Evolutionary conservation across 1,140 invertebrate species (phyloP).

Genomic region (Aphelenchoides fujianensis): DNA sequence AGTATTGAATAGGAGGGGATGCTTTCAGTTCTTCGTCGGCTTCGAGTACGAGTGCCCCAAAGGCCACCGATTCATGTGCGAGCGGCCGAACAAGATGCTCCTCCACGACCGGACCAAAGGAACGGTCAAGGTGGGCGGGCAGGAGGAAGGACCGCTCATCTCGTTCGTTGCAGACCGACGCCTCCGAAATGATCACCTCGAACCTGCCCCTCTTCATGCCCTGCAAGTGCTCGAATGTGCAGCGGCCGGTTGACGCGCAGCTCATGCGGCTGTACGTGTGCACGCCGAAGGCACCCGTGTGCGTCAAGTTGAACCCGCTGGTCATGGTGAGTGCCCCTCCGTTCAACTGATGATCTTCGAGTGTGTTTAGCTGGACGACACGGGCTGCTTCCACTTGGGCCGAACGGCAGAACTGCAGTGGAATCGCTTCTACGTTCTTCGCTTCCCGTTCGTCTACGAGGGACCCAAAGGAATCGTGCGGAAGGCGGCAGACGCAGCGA

Average conservation of each 20-base stretch:
- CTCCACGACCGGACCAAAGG: constrained; percentile 72
- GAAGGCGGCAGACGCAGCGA: constrained; percentile 18
- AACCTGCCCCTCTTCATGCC: constrained; percentile 62
- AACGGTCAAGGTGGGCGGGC: constrained; percentile 69
- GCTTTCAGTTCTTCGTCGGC: constrained; percentile 81
- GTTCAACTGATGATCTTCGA: constrained; percentile 4
- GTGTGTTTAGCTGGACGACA: constrained; percentile 26
- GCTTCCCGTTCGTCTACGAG: constrained; percentile 46
- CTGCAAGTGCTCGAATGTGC: constrained; percentile 63
- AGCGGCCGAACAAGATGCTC: constrained; percentile 79
- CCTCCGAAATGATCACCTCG: constrained; percentile 27
- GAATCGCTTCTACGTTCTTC: constrained; percentile 55
- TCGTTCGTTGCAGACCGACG: constrained; percentile 37
- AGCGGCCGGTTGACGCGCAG: constrained; percentile 70
- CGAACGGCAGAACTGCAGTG: constrained; percentile 40
- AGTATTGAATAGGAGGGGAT: neutral
- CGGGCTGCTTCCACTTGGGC: constrained; percentile 47
- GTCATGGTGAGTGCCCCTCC: constrained; percentile 29
- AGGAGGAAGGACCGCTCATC: constrained; percentile 15
- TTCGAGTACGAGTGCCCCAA: constrained; percentile 92
- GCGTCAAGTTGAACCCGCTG: constrained; percentile 67
- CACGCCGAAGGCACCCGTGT: constrained; percentile 82
- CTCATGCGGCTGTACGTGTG: constrained; percentile 88
- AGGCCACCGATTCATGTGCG: constrained; percentile 90
- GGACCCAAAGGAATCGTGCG: constrained; percentile 36